Conservation (phyloP, 2,113 vertebrate genomes). For the Columbina picui region DNA sequence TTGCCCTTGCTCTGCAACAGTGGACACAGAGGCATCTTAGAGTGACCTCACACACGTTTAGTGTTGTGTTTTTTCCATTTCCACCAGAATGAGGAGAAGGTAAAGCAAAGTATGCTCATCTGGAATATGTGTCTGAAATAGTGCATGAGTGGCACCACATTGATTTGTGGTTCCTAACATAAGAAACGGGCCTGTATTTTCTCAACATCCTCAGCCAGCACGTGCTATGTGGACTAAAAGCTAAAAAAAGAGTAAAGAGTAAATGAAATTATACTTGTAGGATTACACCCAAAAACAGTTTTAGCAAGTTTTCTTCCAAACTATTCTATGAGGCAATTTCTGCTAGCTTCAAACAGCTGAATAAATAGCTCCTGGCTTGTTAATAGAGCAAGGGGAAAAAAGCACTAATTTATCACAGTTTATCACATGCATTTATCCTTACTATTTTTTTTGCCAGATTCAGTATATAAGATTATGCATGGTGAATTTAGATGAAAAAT, state of each 20-base stretch:
- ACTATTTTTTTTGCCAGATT: neutral
- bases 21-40: neutral
- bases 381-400: neutral
- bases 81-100: neutral
- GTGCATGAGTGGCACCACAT: accelerated
- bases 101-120: neutral
- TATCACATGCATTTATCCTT: neutral
- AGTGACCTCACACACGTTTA: neutral
- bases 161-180: neutral
- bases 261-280: neutral
- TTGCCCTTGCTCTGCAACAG: neutral
- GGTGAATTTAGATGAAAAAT: neutral
- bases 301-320: conserved; percentile 4
- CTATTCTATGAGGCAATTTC: neutral
- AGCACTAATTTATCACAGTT: conserved; percentile 3
- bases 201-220: neutral
- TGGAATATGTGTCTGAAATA: neutral
- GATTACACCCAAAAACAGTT: neutral
- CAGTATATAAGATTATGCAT: neutral
- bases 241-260: neutral
- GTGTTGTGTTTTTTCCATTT: neutral
- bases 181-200: neutral
- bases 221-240: neutral
- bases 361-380: conserved; percentile 46
- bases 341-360: conserved; percentile 32